These are phyloP conservation scores for Nyctalus aviator DNA, from an alignment of 2,797 vertebrate species.

Conservation along the genomic window DNA sequence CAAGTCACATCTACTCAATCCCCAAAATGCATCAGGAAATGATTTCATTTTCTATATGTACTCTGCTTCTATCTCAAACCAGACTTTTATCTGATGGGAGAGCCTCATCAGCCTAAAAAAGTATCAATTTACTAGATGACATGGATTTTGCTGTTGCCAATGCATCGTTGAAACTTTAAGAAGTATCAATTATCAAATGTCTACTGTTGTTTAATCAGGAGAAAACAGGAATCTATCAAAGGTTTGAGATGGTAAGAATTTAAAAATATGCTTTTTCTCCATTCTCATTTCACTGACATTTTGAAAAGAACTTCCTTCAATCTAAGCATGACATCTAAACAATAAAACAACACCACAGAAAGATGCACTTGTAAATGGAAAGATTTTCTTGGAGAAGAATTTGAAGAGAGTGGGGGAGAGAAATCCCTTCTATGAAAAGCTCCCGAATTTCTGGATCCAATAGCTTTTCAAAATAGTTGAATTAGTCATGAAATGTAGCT, in stretches of 20 bases:
- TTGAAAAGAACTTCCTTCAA: neutral
- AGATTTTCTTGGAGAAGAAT: neutral
- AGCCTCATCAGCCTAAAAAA: neutral
- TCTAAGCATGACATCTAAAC: neutral
- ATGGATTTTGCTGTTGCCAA: neutral
- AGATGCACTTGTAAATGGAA: neutral
- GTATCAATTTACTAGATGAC: neutral
- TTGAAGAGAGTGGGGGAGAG: neutral
- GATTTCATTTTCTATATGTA: neutral
- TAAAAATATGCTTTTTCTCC: neutral
- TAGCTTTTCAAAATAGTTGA: slow-evolving; percentile 10
- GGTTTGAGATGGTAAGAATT: neutral
- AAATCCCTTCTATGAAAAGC: neutral
- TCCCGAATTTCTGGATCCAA: neutral
- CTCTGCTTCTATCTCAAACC: neutral
- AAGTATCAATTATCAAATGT: neutral
- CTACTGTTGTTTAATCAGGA: neutral
- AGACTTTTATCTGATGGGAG: neutral
- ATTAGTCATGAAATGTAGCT: slow-evolving; percentile 35
- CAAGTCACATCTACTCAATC: neutral
- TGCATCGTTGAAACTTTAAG: neutral
- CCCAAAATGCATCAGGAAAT: neutral
- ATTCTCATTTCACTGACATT: neutral
- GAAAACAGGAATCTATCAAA: neutral
- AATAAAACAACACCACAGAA: neutral